A percentile compares a stretch with the other conserved stretches of the same genome.
Evolutionary conservation across 1,140 invertebrate genomes (phyloP).

Genomic region (Fopius arisanus): DNA sequence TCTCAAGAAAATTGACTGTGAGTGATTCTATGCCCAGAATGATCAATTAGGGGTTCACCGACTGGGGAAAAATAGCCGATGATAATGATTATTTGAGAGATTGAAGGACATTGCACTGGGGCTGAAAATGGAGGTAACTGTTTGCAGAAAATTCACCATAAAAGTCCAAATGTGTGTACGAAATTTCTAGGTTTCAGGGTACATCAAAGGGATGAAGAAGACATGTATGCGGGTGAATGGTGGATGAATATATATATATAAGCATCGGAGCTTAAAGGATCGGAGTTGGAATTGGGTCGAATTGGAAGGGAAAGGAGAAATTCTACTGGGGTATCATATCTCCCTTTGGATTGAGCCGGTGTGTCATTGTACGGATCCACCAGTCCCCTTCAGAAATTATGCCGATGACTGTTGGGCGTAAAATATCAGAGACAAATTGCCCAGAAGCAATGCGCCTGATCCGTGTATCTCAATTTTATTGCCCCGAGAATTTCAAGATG

Average conservation of each 20-base stretch:
- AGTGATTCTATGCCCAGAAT: not conserved
- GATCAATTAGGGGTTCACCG: not conserved
- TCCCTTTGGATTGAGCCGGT: not conserved
- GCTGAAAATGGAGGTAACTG: too few relatives aligned
- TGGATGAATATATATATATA: constrained; percentile 9
- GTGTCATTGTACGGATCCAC: not conserved
- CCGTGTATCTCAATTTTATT: too few relatives aligned
- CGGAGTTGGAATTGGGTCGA: constrained; percentile 16
- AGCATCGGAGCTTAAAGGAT: constrained; percentile 21
- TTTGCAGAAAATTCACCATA: not conserved
- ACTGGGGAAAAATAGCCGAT: not conserved
- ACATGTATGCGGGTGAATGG: not conserved
- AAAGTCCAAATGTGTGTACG: not conserved
- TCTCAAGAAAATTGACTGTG: constrained; percentile 6
- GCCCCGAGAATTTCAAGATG: too few relatives aligned
- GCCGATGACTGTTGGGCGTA: not conserved
- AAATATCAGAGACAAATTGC: constrained; percentile 8
- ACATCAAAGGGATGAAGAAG: constrained; percentile 13
- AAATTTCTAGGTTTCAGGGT: not conserved
- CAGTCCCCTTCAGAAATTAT: not conserved
- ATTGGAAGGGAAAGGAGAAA: not conserved
- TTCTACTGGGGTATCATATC: not conserved
- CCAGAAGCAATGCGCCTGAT: not conserved
- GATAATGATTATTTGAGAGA: not conserved
- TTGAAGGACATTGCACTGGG: not conserved